Base-by-base conservation (phyloP, 2,888 invertebrate species). In the Coecobrya sp. region DNA sequence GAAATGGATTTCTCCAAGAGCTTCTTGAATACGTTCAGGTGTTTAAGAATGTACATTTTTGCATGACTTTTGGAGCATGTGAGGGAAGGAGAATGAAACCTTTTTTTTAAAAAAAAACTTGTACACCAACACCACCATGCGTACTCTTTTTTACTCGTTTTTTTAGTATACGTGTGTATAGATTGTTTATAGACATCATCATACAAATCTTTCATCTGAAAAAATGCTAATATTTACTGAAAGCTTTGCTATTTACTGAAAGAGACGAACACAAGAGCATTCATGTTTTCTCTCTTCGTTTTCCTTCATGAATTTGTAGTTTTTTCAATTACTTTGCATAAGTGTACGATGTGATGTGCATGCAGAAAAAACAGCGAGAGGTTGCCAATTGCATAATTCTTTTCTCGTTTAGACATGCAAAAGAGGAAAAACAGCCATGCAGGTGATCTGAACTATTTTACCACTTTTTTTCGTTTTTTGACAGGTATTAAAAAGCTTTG, bases 221-320 rank as follows among this genome's bases (percentile, higher is more conserved):
- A 82, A 85, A 89, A 89, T 85, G 85, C 89, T 85, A 89, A 89
- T 89, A 89, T 89, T 89, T 89, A 89, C 89, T 45, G 84, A 85
- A 86, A 82, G 81, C 81, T 59, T 82, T 82, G n/a, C 81, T 25
- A 22, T 49, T 45, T 25, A 45, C 19, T 42, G 13, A 52, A 19
- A 82, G 36, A 82, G 59, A 82, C 13, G 55, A n/a, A 36, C 55
- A 59, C 81, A 59, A 13, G 30, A 30, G 19, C 55, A 82, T 27
- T 49, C 25, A 42, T 68, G 62, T 45, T 85, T 45, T 85, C 85
- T 85, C 65, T 65, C 59, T 84, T 84, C 55, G n/a, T 55, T 55
- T 79, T 59, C 81, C 49, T 59, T 59, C 59, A 36, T 82, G 59
- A 45, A 62, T 45, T 2, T 84, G 25, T 27, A 81, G 27, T 68